Conservation (phyloP, 2,888 invertebrate genomes). For the Erebia epiphron region DNA sequence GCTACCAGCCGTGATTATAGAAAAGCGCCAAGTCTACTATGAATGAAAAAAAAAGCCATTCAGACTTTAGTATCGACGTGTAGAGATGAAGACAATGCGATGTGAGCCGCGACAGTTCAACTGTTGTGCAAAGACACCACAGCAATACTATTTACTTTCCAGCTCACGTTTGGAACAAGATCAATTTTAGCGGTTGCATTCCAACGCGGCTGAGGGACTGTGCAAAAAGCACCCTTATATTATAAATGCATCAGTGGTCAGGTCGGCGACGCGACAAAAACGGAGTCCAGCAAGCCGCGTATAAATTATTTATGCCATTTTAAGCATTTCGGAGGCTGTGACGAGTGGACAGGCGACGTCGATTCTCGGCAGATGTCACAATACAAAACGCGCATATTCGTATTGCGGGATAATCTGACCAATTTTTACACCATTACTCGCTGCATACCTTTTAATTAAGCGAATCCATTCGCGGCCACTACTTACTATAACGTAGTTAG, state of each 20-base stretch:
- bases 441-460: conserved; percentile 37
- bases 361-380: conserved; percentile 45
- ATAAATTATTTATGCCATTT: conserved; percentile 83
- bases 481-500: conserved; percentile 26
- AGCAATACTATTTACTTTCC: conserved; percentile 62
- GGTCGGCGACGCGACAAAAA: conserved; percentile 77
- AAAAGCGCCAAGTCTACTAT: not conserved
- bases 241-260: conserved; percentile 83
- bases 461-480: conserved; percentile 26
- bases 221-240: conserved; percentile 83
- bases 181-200: conserved; percentile 83
- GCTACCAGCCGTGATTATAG: not conserved
- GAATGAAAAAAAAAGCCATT: conserved; percentile 22
- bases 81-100: conserved; percentile 31
- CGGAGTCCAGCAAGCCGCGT: conserved; percentile 70
- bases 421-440: conserved; percentile 38
- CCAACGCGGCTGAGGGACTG: conserved; percentile 69
- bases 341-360: conserved; percentile 56
- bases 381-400: conserved; percentile 31
- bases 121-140: conserved; percentile 36
- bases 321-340: conserved; percentile 79
- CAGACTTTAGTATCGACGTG: conserved; percentile 24
- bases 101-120: conserved; percentile 35
- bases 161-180: conserved; percentile 80
- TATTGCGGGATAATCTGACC: conserved; percentile 37